Conservation (phyloP, 2,888 invertebrate genomes). For the Dioctria linearis region DNA sequence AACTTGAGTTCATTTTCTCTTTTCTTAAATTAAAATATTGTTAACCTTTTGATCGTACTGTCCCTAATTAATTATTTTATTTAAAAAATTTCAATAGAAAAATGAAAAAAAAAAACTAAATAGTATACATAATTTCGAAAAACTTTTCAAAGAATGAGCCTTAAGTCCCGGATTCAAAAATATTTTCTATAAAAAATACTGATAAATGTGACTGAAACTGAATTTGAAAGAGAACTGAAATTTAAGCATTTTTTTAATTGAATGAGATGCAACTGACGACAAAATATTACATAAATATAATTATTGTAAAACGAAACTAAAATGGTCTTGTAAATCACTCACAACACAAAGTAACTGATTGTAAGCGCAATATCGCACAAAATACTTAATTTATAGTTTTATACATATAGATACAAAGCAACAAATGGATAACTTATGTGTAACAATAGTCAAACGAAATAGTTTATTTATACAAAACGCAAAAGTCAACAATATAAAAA, state of each 20-base stretch:
- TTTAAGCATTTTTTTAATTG: too few species aligned
- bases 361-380: slow-evolving; percentile 51
- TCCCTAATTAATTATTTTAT: too few species aligned
- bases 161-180: too few species aligned
- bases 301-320: background rate
- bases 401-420: slow-evolving; percentile 44
- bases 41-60: too few species aligned
- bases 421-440: slow-evolving; percentile 38
- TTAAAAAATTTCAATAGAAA: too few species aligned
- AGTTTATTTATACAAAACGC: slow-evolving; percentile 48
- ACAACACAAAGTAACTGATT: slow-evolving; percentile 46
- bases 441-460: slow-evolving; percentile 49
- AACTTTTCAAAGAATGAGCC: too few species aligned
- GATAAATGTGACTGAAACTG: background rate
- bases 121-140: background rate
- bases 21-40: too few species aligned
- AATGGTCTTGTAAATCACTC: slow-evolving; percentile 38
- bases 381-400: slow-evolving; percentile 52
- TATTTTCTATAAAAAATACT: background rate
- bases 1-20: too few species aligned
- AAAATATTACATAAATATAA: background rate
- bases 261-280: background rate
- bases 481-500: slow-evolving; percentile 46
- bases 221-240: background rate
- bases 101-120: too few species aligned